Evolutionary conservation across 2,797 vertebrate species (phyloP).

Genomic region (Tokudaia tokunoshimensis): DNA sequence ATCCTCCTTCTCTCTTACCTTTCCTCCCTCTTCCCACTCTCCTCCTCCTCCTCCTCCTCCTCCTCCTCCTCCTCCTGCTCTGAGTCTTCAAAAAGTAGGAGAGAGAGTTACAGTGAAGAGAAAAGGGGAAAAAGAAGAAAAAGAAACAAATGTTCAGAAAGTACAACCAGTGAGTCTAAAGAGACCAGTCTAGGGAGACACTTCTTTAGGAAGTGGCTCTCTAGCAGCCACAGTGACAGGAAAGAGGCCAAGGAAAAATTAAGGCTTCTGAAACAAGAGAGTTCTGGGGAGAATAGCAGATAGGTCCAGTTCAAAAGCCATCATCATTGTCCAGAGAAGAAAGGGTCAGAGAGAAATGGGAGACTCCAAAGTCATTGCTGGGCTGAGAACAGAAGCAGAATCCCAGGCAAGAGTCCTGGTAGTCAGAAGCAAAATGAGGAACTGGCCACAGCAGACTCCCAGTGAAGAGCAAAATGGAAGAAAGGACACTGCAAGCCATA

Average conservation of each 20-base stretch:
- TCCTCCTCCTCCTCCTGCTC: conserved; percentile 86
- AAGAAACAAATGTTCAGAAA: conserved; percentile 87
- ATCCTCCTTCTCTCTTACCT: no score
- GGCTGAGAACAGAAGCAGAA: conserved; percentile 84
- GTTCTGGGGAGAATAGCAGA: conserved; percentile 88
- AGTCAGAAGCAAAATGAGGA: conserved; percentile 79
- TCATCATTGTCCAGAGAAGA: conserved; percentile 81
- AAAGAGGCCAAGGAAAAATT: conserved; percentile 83
- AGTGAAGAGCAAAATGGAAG: conserved; percentile 69
- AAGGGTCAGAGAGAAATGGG: conserved; percentile 81
- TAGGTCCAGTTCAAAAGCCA: conserved; percentile 82
- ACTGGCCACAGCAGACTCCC: conserved; percentile 79
- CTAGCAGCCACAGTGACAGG: conserved; percentile 86
- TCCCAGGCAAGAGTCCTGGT: conserved; percentile 83
- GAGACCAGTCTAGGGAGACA: conserved; percentile 88
- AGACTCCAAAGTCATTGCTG: conserved; percentile 81
- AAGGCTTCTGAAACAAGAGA: conserved; percentile 82
- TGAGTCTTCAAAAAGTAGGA: conserved; percentile 87
- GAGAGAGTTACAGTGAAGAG: conserved; percentile 88
- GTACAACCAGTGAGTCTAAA: conserved; percentile 89
- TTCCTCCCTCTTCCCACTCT: background rate
- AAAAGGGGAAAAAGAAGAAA: conserved; percentile 84
- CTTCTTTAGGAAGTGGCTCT: conserved; percentile 84
- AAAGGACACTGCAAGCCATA: conserved; percentile 74
- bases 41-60: background rate